Base-by-base conservation (phyloP, 2,113 vertebrate species). In the Siniperca chuatsi region DNA sequence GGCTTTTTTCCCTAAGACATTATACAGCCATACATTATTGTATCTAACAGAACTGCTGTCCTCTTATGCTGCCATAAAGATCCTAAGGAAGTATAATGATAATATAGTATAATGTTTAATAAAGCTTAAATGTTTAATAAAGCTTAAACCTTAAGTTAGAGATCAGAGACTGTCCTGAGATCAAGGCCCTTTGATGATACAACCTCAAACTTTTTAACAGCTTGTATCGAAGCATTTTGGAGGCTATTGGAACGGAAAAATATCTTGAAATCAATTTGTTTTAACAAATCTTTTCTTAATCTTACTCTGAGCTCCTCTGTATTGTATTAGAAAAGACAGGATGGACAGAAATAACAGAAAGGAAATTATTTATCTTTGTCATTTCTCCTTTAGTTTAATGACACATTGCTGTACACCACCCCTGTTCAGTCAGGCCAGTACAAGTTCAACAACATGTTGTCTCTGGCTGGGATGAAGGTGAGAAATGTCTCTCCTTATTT, bases 401-500 rank as follows among this genome's bases (percentile, higher is more conserved):
- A 99, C 83, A 95, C 96, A 46, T 92, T 99, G 82, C 90, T 99
- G 58, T 99, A 98, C 82, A 97, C 98, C 65, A 98, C 97, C 42
- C 98, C 98, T 0, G 87, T 97, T 48, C 98, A 98, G 90, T 98
- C 97, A 57, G 97, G 97, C 81, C 98, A 97, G 96, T 98, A 95
- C 92, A 99, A 98, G 93, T 93, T 99, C 64, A 99, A 99, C 95
- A 98, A 97, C 89, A 97, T 98, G 97, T 92, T 99, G 50, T 98
- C 97, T 0, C 75, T 99, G 93, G 96, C 97, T 80, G 98, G 98
- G 80, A 99, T 99, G 98, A 99, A 98, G 98, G 98, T 98, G 78
- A 90, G 93, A 77, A 72, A 62, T 62, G 57, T 33, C 8, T 52
- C 21, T n/a, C 57, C 3, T 74, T 62, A 21, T 33, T 62, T 54